Evolutionary conservation across 2,113 vertebrate genomes (phyloP).

Genomic region (Cheirogaleus medius): DNA sequence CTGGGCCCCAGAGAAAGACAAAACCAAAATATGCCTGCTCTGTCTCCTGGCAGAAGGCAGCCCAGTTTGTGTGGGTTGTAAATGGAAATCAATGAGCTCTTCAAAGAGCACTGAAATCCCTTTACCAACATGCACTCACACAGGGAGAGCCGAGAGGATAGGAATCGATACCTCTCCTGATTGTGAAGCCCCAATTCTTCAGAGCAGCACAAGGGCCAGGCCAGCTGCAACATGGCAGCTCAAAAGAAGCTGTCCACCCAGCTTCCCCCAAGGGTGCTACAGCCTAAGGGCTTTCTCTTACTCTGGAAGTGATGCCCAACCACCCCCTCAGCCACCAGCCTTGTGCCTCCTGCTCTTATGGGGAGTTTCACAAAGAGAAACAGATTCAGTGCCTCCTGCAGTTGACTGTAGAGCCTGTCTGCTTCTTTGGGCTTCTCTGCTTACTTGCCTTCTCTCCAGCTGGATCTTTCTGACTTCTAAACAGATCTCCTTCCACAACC

Average conservation of each 20-base stretch:
- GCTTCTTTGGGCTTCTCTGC: neutral
- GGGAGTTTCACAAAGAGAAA: neutral
- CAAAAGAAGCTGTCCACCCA: neutral
- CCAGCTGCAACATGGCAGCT: neutral
- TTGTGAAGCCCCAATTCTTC: conserved; percentile 38
- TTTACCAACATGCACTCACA: conserved; percentile 66
- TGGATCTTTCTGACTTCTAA: neutral
- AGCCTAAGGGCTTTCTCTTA: neutral
- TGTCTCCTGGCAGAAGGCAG: neutral
- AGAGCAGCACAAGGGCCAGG: neutral
- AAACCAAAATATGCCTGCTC: neutral
- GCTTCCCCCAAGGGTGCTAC: rapidly evolving
- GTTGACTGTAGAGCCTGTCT: neutral
- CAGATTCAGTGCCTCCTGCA: rapidly evolving
- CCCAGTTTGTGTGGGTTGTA: conserved; percentile 46
- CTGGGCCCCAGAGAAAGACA: neutral
- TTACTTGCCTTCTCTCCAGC: neutral
- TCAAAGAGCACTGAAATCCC: conserved; percentile 79
- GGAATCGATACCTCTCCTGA: conserved; percentile 68
- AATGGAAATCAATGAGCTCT: conserved; percentile 81
- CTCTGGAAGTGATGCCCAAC: rapidly evolving
- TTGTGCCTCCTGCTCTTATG: rapidly evolving
- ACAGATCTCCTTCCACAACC: neutral
- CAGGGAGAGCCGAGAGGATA: conserved; percentile 30
- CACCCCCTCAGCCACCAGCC: rapidly evolving